A percentile compares a stretch with the other conserved stretches of the same genome.
Conservation (phyloP, 2,888 invertebrate species). For the Apantesis nais region DNA sequence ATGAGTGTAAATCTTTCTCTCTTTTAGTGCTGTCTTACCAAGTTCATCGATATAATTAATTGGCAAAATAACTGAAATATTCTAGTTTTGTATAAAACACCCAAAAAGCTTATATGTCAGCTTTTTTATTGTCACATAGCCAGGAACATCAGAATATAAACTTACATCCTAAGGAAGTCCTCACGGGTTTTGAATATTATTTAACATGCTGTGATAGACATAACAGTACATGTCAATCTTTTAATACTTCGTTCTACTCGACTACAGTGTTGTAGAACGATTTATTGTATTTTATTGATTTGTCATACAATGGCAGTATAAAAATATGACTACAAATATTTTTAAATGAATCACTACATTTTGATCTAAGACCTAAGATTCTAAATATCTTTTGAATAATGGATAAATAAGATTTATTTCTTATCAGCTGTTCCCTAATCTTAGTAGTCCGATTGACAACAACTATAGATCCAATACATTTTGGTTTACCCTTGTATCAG, state of each 20-base stretch:
- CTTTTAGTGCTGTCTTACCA: background rate
- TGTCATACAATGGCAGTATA: background rate
- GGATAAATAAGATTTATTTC: background rate
- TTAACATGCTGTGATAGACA: no score
- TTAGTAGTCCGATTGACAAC: background rate
- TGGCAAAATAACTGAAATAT: conserved; percentile 9
- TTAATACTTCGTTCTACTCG: no score
- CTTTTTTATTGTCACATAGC: conserved; percentile 1
- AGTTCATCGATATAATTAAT: background rate
- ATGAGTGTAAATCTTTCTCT: background rate
- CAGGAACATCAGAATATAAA: background rate
- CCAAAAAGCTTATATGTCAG: conserved; percentile 8
- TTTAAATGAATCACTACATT: background rate
- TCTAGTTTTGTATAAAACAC: conserved; percentile 10
- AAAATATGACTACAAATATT: background rate
- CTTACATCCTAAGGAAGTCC: background rate
- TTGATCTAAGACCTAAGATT: background rate
- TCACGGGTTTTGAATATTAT: background rate
- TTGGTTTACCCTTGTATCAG: conserved; percentile 54
- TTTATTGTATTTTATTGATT: background rate
- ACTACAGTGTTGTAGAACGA: background rate
- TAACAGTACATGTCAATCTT: no score
- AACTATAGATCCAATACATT: conserved; percentile 20
- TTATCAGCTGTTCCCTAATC: background rate
- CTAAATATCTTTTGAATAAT: background rate